Conservation (phyloP, 2,888 invertebrate genomes). For the Acronicta leporina region DNA sequence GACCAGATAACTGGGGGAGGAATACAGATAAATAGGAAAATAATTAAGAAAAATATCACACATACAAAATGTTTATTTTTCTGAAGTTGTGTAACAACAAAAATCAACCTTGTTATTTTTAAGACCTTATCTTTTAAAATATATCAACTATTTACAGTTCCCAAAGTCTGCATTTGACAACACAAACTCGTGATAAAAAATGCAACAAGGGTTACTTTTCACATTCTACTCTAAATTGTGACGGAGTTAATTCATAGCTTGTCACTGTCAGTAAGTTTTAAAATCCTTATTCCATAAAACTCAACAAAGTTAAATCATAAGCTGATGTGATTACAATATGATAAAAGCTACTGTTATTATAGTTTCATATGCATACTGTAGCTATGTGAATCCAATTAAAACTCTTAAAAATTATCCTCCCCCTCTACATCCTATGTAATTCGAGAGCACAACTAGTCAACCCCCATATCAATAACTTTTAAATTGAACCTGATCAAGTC, state of each 20-base stretch:
- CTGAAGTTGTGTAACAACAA: conserved; percentile 89
- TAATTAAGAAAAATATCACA: conserved; percentile 83
- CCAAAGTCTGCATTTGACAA: conserved; percentile 86
- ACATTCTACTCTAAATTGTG: conserved; percentile 87
- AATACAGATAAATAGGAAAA: conserved; percentile 61
- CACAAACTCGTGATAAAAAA: conserved; percentile 87
- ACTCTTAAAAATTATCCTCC: conserved; percentile 80
- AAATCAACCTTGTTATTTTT: conserved; percentile 88
- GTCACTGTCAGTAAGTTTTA: conserved; percentile 81
- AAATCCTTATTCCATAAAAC: conserved; percentile 80
- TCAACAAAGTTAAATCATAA: conserved; percentile 81
- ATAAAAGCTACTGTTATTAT: conserved; percentile 85
- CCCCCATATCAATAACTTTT: conserved; percentile 40
- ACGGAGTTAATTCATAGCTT: conserved; percentile 85
- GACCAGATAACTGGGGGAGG: conserved; percentile 54
- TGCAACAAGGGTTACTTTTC: conserved; percentile 87
- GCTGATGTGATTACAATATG: conserved; percentile 84
- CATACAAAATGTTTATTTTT: conserved; percentile 89
- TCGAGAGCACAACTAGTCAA: conserved; percentile 64
- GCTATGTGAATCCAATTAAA: conserved; percentile 81
- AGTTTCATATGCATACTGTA: conserved; percentile 79
- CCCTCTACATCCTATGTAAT: conserved; percentile 71
- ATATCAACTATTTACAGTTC: conserved; percentile 88
- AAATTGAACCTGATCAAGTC: conserved; percentile 50
- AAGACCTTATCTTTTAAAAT: conserved; percentile 87